A percentile compares a stretch with the other conserved stretches of the same genome.
These are phyloP conservation scores for Gnathonemus longibarbis DNA, from an alignment of 2,113 vertebrate species.

Conservation along the genomic window DNA sequence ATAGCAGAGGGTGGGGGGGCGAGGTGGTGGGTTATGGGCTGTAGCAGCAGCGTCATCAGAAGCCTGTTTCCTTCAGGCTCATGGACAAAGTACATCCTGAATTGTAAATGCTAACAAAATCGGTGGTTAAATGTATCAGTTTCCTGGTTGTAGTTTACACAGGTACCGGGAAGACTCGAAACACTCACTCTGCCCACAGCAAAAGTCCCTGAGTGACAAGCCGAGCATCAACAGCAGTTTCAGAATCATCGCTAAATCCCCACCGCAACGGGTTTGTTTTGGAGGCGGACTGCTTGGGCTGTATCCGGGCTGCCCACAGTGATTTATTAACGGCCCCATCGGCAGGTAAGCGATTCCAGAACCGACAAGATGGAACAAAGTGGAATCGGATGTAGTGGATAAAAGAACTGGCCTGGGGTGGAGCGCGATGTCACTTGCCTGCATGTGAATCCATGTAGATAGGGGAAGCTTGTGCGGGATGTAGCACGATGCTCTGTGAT, in stretches of 20 bases:
- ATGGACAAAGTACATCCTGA: background rate
- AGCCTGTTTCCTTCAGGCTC: background rate
- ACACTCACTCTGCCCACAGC: background rate
- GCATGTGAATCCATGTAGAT: conserved; percentile 64
- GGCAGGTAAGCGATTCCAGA: background rate
- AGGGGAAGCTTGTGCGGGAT: conserved; percentile 25
- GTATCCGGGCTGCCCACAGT: background rate
- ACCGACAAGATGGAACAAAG: background rate
- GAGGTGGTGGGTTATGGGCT: background rate
- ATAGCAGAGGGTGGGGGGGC: background rate
- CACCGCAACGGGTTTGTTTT: background rate
- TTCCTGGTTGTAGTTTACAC: background rate
- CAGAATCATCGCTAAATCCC: background rate
- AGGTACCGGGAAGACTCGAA: background rate
- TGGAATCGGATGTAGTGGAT: background rate
- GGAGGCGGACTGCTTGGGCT: too few species aligned
- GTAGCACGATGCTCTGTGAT: conserved; percentile 50
- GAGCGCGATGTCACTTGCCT: background rate
- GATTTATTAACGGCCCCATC: background rate
- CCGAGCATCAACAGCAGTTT: background rate
- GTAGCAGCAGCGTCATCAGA: background rate
- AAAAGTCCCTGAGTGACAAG: background rate
- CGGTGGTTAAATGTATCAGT: background rate
- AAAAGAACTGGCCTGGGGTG: background rate
- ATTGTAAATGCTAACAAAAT: background rate